Base-by-base conservation (phyloP, 2,113 vertebrate genomes). In the Bos javanicus region DNA sequence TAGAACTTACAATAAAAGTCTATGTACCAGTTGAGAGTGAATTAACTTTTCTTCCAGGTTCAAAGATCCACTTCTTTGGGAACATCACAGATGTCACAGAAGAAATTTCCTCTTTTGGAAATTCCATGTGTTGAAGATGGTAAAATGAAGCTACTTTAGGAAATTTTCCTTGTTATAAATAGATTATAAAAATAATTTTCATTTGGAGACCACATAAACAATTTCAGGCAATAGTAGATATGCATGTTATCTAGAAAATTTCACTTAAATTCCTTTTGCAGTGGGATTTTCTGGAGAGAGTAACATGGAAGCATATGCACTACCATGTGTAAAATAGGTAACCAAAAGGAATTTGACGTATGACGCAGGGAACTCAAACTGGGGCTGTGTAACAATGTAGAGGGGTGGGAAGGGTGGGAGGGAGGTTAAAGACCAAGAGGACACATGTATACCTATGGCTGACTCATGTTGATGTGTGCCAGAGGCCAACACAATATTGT, bases 31-130 rank as follows among this genome's bases (percentile, higher is more conserved):
- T 54, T 91, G 30, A 78, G 5, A 80, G 1, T 78, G 17, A 93
- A 64, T 97, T n/a, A 39, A 39, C 2, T 98, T 74, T 59, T 96
- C 4, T 97, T 99, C 92, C 95, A 99, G 99, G 80, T 87, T 93
- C 86, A 98, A 33, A 96, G 98, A 97, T 98, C 99, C 0, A 76
- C 98, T 92, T 95, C 98, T 74, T 95, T 99, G 91, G 52, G 99
- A 98, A 99, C 99, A n/a, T 98, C 99, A 87, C 99, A 99, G 96
- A 97, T 99, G 62, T 99, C 99, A 59, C 99, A 99, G 94, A 99
- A 98, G 87, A 90, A 97, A 80, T 98, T 98, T 97, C 98, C 98
- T 97, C 48, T 99, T 87, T 97, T 99, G 92, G 99, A 99, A 97
- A 98, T 99, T 97, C 30, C 99, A 98, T 92, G 98, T 99, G 9